These are phyloP conservation scores for Syndactyla subalaris DNA, from an alignment of 2,797 vertebrate species.

Conservation along the genomic window DNA sequence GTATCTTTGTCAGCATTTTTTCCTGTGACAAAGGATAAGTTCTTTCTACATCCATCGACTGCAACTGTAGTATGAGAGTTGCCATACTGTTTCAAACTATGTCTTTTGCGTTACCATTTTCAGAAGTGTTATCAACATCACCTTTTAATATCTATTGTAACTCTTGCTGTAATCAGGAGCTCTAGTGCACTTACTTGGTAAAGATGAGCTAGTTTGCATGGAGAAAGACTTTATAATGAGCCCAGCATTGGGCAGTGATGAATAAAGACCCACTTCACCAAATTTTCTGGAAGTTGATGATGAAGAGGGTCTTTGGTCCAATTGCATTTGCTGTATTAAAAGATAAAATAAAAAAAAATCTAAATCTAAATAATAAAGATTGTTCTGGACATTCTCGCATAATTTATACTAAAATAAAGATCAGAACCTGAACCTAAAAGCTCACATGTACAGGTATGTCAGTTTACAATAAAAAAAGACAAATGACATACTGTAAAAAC, in stretches of 20 bases:
- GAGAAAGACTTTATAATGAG: background rate
- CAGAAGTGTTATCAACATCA: background rate
- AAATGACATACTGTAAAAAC: background rate
- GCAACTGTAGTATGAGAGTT: background rate
- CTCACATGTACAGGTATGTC: fast-evolving
- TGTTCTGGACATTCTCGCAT: background rate
- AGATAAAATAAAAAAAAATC: background rate
- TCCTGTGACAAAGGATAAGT: background rate
- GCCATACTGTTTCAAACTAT: background rate
- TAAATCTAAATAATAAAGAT: background rate
- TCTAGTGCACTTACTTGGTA: background rate
- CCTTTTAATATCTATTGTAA: background rate
- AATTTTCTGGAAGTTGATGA: background rate
- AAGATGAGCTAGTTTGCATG: background rate
- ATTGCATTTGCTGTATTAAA: background rate
- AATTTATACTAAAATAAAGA: background rate
- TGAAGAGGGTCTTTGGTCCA: background rate
- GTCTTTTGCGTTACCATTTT: background rate
- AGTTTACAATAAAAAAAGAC: background rate
- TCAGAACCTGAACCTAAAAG: background rate
- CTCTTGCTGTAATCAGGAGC: background rate
- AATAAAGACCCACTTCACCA: background rate
- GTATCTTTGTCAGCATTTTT: background rate
- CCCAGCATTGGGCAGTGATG: background rate
- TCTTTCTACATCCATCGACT: background rate